phyloP scores from a whole-genome alignment of 2,888 invertebrate genomes.

The Aquatica leii region DNA sequence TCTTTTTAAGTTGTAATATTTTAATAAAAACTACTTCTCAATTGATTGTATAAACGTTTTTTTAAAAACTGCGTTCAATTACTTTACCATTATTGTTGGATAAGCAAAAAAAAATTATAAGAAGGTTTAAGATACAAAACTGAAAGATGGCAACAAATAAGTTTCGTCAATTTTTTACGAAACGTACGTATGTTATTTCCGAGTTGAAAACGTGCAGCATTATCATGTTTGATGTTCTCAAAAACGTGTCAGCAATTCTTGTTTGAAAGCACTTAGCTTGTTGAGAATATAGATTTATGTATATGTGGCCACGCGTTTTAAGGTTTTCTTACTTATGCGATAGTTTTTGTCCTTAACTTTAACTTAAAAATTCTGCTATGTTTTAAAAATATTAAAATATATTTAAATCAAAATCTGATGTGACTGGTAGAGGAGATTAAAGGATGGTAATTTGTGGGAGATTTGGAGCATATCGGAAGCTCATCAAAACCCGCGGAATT shows the following conservation, averaged over 20 bases:
- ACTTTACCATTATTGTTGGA: neutral
- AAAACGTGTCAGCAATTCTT: slow-evolving; percentile 48
- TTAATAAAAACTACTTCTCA: no score
- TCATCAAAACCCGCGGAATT: slow-evolving; percentile 59
- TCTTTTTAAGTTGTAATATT: no score
- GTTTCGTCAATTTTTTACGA: slow-evolving; percentile 27
- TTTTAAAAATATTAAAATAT: slow-evolving; percentile 23
- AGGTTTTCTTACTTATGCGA: slow-evolving; percentile 30
- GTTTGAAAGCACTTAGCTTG: slow-evolving; percentile 32
- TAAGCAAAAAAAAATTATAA: slow-evolving; percentile 29
- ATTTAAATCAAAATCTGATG: slow-evolving; percentile 45
- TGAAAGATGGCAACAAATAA: slow-evolving; percentile 17
- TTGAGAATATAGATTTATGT: slow-evolving; percentile 42
- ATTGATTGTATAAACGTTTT: no score
- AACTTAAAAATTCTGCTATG: slow-evolving; percentile 30
- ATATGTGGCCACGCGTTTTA: slow-evolving; percentile 34
- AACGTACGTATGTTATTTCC: slow-evolving; percentile 35
- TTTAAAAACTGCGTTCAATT: no score
- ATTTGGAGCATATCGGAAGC: slow-evolving; percentile 58
- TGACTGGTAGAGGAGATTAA: slow-evolving; percentile 51
- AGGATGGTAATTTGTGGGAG: slow-evolving; percentile 56
- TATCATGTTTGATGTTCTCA: slow-evolving; percentile 48
- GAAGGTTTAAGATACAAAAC: slow-evolving; percentile 5
- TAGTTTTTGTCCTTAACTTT: slow-evolving; percentile 20
- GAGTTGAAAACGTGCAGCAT: slow-evolving; percentile 44